Evolutionary conservation across 92 coral and sea anemone genomes (phyloP).

Genomic region (Epizoanthus ramosus): DNA sequence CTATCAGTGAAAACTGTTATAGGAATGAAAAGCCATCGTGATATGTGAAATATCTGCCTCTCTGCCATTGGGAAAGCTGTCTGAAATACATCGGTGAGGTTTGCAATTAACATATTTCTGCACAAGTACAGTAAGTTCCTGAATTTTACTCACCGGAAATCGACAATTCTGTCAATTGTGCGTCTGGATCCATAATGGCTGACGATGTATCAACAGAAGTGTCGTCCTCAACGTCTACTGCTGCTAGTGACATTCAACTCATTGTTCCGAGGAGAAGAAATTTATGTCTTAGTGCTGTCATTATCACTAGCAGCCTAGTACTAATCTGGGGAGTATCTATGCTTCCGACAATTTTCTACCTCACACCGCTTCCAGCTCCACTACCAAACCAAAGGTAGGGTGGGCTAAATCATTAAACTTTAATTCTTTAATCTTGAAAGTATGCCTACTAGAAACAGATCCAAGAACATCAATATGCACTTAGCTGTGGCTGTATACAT

Average conservation of each 20-base stretch:
- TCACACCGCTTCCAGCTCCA: slow-evolving; percentile 28
- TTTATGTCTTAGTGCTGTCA: slow-evolving; percentile 15
- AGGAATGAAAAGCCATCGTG: too few species aligned
- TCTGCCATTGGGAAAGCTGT: too few species aligned
- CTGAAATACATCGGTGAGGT: too few species aligned
- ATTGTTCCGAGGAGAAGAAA: slow-evolving; percentile 10
- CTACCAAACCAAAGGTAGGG: background rate
- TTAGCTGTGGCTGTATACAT: too few species aligned
- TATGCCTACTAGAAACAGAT: too few species aligned
- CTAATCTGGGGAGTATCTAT: slow-evolving; percentile 64
- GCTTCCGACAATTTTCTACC: slow-evolving; percentile 64
- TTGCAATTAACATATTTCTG: too few species aligned
- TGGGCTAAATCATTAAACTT: background rate
- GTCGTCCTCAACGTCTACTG: background rate
- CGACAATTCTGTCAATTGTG: too few species aligned
- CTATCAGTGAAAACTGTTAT: too few species aligned
- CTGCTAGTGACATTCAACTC: slow-evolving; percentile 15
- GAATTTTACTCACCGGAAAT: too few species aligned
- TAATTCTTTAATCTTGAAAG: background rate
- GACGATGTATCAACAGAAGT: background rate
- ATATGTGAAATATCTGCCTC: too few species aligned
- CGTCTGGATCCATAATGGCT: background rate
- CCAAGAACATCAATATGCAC: too few species aligned
- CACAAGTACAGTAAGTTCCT: too few species aligned
- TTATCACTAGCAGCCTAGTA: slow-evolving; percentile 34